Evolutionary conservation across 2,888 invertebrate genomes (phyloP).

Genomic region (Ptychoptera contaminata): DNA sequence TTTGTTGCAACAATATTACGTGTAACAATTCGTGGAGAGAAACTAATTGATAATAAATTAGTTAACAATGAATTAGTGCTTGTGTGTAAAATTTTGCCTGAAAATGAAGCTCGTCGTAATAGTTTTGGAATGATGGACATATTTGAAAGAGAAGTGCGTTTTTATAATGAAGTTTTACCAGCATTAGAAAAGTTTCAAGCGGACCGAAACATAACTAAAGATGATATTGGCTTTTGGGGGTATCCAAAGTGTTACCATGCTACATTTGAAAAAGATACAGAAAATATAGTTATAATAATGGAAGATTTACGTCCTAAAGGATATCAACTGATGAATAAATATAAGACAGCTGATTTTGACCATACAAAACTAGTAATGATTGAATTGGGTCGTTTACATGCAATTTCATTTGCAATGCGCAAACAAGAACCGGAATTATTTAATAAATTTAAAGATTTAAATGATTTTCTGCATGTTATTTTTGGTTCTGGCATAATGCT

Average conservation of each 20-base stretch:
- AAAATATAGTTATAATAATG: slow-evolving; percentile 8
- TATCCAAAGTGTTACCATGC: slow-evolving; percentile 9
- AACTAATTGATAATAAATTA: neutral
- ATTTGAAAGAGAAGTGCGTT: slow-evolving; percentile 9
- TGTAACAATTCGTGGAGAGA: slow-evolving; percentile 1
- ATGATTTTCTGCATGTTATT: neutral
- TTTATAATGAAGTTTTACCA: slow-evolving; percentile 8
- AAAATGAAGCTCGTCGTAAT: slow-evolving; percentile 5
- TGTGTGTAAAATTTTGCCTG: slow-evolving; percentile 7
- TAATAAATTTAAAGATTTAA: slow-evolving; percentile 4
- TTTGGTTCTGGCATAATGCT: too few relatives aligned
- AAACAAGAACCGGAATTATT: slow-evolving; percentile 5
- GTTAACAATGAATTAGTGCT: slow-evolving; percentile 3
- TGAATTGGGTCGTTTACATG: slow-evolving; percentile 8
- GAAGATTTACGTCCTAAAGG: slow-evolving; percentile 8
- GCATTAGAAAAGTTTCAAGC: slow-evolving; percentile 8
- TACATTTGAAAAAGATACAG: slow-evolving; percentile 3
- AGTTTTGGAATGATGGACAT: slow-evolving; percentile 4
- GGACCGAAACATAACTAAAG: slow-evolving; percentile 3
- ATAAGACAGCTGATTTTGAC: slow-evolving; percentile 4
- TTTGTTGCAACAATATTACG: slow-evolving; percentile 7
- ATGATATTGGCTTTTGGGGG: slow-evolving; percentile 5
- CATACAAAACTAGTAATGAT: slow-evolving; percentile 6
- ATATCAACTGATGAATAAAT: slow-evolving; percentile 7
- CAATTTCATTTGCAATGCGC: slow-evolving; percentile 9